These are phyloP conservation scores for Sarotherodon lohbergeri DNA, from an alignment of 2,113 vertebrate species.

Conservation along the genomic window DNA sequence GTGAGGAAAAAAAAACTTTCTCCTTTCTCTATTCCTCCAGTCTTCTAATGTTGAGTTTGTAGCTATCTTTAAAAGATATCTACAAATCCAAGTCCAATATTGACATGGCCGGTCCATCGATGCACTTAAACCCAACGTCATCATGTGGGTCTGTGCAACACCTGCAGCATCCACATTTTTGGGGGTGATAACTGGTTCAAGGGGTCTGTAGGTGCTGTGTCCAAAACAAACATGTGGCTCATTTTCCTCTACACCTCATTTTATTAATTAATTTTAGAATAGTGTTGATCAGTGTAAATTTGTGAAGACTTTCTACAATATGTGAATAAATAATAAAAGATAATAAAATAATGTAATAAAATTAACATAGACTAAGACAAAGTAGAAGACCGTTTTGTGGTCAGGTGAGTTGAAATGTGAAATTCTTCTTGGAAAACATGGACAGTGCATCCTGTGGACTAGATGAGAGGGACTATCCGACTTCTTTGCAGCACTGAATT, in stretches of 20 bases:
- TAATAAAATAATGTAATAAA: not conserved
- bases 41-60: not conserved
- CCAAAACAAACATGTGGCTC: not conserved
- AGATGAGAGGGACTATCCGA: not conserved
- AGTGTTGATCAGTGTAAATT: not conserved
- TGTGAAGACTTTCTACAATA: not conserved
- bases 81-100: not conserved
- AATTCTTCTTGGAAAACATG: not conserved
- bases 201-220: not conserved
- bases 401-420: not conserved
- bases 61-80: not conserved
- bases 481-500: not conserved
- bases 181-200: not conserved
- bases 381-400: not conserved
- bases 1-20: not conserved
- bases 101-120: accelerated
- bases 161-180: accelerated
- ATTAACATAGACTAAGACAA: not conserved
- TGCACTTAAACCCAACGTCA: not conserved
- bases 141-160: accelerated
- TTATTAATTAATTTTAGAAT: not conserved
- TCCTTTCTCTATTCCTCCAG: accelerated
- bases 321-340: not conserved
- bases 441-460: not conserved
- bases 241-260: not conserved